Conservation (phyloP, 2,113 vertebrate species). For the Mastomys coucha region DNA sequence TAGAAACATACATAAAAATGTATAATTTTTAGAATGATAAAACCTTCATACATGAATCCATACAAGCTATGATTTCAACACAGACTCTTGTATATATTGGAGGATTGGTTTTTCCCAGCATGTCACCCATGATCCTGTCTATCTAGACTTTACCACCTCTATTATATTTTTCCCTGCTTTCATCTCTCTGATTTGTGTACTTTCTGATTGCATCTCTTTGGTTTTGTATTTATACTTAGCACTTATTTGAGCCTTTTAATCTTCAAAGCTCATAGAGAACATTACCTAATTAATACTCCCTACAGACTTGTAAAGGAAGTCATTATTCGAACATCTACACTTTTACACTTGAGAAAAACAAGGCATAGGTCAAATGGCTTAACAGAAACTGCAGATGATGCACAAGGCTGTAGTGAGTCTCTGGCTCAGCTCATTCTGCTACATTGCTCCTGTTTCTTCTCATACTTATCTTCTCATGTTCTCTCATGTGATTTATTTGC, state of each 20-base stretch:
- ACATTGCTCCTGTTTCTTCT: neutral
- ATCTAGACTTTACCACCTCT: conserved; percentile 14
- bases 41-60: neutral
- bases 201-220: conserved; percentile 64
- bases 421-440: accelerated
- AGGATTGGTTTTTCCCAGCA: neutral
- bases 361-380: conserved; percentile 56
- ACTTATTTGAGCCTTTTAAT: conserved; percentile 67
- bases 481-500: neutral
- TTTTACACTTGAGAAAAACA: conserved; percentile 39
- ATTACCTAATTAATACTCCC: conserved; percentile 74
- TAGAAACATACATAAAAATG: neutral
- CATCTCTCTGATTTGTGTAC: conserved; percentile 44
- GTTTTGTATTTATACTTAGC: conserved; percentile 66
- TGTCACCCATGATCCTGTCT: neutral
- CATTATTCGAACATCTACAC: conserved; percentile 67
- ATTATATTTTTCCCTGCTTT: conserved; percentile 52
- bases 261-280: conserved; percentile 67
- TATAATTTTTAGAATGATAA: conserved; percentile 16
- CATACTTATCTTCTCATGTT: neutral
- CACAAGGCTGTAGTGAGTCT: neutral
- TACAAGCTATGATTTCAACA: conserved; percentile 30
- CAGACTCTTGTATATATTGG: neutral
- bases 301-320: conserved; percentile 55
- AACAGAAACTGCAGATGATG: neutral